Evolutionary conservation across 2,797 vertebrate genomes (phyloP).

Genomic region (Heterohyrax brucei): DNA sequence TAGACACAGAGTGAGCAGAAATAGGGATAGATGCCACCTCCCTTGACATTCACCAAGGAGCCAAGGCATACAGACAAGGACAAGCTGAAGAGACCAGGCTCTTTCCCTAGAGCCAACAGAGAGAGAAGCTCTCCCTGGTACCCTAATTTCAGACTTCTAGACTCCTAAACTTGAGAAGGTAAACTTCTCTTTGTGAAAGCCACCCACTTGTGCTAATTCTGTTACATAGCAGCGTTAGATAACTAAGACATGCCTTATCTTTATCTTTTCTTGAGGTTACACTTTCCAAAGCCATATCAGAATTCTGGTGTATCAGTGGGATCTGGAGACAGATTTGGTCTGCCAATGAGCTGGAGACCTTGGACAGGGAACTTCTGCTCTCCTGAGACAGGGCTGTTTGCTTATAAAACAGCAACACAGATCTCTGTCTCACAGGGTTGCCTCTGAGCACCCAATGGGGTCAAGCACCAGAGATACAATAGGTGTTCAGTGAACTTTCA

Average conservation of each 20-base stretch:
- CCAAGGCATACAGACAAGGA: neutral
- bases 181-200: neutral
- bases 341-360: conserved; percentile 10
- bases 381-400: conserved; percentile 20
- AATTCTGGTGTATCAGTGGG: neutral
- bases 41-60: neutral
- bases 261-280: neutral
- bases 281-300: neutral
- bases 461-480: neutral
- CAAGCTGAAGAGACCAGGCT: neutral
- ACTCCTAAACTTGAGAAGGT: neutral
- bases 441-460: neutral
- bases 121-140: neutral
- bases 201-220: neutral
- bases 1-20: neutral
- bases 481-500: conserved; percentile 19
- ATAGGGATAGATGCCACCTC: neutral
- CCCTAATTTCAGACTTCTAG: neutral
- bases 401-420: conserved; percentile 30
- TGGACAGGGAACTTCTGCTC: neutral
- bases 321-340: conserved; percentile 16
- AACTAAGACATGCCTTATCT: neutral
- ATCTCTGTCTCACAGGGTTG: neutral
- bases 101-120: neutral
- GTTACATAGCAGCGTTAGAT: neutral